Percentiles rank a stretch among this genome's conserved stretches.
Conservation (phyloP, 2,888 invertebrate genomes). For the Syritta pipiens region DNA sequence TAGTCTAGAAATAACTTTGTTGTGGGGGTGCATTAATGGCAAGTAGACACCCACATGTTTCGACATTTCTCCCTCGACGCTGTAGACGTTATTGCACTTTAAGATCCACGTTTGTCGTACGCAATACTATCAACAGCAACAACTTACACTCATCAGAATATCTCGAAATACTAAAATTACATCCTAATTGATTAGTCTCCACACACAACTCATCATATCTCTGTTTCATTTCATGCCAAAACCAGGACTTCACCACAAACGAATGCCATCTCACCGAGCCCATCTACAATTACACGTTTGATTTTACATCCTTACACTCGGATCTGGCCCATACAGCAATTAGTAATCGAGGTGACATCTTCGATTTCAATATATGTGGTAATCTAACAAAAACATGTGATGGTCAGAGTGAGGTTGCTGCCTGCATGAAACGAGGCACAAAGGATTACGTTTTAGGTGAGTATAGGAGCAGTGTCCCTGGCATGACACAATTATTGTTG, state of each 20-base stretch:
- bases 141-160: too few relatives aligned
- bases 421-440: conserved; percentile 75
- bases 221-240: neutral
- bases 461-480: too few relatives aligned
- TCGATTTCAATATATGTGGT: conserved; percentile 78
- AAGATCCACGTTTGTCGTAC: too few relatives aligned
- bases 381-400: conserved; percentile 74
- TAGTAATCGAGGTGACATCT: conserved; percentile 72
- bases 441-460: conserved; percentile 77
- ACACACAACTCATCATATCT: too few relatives aligned
- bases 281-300: conserved; percentile 76
- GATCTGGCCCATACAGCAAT: conserved; percentile 75
- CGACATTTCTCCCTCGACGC: too few relatives aligned
- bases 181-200: too few relatives aligned
- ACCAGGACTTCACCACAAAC: conserved; percentile 71
- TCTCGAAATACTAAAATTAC: neutral
- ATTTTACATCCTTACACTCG: conserved; percentile 75
- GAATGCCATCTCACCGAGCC: conserved; percentile 76
- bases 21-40: too few relatives aligned
- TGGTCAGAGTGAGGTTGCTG: conserved; percentile 74
- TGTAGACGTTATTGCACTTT: too few relatives aligned
- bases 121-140: too few relatives aligned
- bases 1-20: too few relatives aligned
- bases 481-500: too few relatives aligned
- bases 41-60: too few relatives aligned